A percentile compares a stretch with the other conserved stretches of the same genome.
phyloP scores from a whole-genome alignment of 2,888 invertebrate genomes.

The Parapristionchus giblindavisi region DNA sequence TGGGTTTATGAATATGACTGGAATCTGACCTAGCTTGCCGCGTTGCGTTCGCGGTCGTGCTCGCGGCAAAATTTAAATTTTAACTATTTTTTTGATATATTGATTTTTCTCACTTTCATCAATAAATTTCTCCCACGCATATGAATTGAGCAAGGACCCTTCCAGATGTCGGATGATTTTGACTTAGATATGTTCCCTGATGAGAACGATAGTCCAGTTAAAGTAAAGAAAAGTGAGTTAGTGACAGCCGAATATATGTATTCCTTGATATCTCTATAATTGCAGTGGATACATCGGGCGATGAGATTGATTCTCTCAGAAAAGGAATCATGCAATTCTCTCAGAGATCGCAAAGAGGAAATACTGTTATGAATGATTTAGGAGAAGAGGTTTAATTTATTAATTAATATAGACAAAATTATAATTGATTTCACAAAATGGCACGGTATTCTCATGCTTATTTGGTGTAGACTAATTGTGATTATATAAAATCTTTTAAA shows the following conservation, averaged over 20 bases:
- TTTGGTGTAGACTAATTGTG: no score
- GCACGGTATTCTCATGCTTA: no score
- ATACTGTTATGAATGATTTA: not conserved
- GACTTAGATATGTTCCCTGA: conserved; percentile 3
- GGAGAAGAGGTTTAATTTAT: conserved; percentile 22
- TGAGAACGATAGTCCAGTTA: not conserved
- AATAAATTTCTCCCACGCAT: not conserved
- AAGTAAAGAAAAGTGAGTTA: not conserved
- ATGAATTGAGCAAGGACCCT: not conserved
- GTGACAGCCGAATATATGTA: no score
- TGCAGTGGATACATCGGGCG: no score
- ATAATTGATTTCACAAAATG: no score
- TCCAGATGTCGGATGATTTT: conserved; percentile 5
- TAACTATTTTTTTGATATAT: not conserved
- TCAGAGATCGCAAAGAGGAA: conserved; percentile 19
- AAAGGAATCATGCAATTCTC: conserved; percentile 26
- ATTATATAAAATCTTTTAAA: no score
- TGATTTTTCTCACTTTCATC: not conserved
- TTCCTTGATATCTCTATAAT: no score
- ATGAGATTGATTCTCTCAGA: not conserved
- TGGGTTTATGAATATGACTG: not conserved
- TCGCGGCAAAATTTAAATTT: not conserved
- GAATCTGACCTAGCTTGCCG: not conserved
- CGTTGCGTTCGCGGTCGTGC: not conserved
- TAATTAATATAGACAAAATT: no score